phyloP scores from a whole-genome alignment of 2,888 invertebrate genomes.

The Folsomia candida region DNA sequence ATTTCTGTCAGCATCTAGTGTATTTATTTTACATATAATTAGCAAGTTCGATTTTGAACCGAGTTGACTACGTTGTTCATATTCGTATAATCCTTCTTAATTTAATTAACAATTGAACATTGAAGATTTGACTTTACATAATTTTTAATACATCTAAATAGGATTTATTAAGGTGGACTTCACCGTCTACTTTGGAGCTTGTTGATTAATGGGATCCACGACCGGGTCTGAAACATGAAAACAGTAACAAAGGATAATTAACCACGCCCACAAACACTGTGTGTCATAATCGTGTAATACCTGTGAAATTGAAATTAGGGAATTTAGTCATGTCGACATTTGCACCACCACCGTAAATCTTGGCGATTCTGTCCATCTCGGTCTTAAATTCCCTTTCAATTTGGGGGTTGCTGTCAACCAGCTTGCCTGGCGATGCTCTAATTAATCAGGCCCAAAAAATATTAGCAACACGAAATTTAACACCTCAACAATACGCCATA shows the following conservation, averaged over 20 bases:
- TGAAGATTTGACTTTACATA: not conserved
- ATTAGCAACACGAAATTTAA: slow-evolving; percentile 1
- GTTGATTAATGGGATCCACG: slow-evolving; percentile 40
- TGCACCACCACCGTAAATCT: slow-evolving; percentile 70
- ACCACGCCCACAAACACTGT: not conserved
- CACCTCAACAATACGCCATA: not conserved
- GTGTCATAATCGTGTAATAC: slow-evolving; percentile 49
- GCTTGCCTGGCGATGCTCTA: slow-evolving; percentile 69
- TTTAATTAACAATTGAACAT: slow-evolving; percentile 3
- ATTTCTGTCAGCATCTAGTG: too few relatives aligned
- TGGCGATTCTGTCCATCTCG: slow-evolving; percentile 77
- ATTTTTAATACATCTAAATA: not conserved
- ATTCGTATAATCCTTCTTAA: too few relatives aligned
- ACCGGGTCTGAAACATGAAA: slow-evolving; percentile 22
- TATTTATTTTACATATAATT: not conserved
- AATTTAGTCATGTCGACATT: slow-evolving; percentile 86
- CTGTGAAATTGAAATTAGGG: slow-evolving; percentile 74
- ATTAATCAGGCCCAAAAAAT: slow-evolving; percentile 10
- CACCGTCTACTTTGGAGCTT: slow-evolving; percentile 19
- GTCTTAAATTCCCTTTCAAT: slow-evolving; percentile 70
- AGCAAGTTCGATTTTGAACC: not conserved
- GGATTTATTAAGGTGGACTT: not conserved
- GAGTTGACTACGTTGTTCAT: slow-evolving; percentile 16
- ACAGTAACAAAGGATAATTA: not conserved
- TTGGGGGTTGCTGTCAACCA: slow-evolving; percentile 77